Evolutionary conservation across 64 coral and sea anemone species (phyloP), one percentile per base, ranked within the genome.

Genomic region (Actinia tenebrosa): DNA sequence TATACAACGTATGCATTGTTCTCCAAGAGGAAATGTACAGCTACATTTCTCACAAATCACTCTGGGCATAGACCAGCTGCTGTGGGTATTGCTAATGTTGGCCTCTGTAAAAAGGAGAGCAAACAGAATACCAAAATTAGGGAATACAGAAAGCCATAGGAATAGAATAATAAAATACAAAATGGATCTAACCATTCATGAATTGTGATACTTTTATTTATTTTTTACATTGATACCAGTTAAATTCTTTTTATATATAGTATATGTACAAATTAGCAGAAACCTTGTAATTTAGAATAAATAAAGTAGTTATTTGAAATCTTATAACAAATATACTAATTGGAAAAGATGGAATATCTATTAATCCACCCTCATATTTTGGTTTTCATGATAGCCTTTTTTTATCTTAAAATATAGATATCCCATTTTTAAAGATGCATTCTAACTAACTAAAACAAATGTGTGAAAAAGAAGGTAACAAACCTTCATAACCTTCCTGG

Each of bases 11-110:
- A 88, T 53, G 71, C 90, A 91, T 23, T 3, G 20, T 5, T 91
- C 44, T 43, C 85, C 79, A 16, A 82, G 47, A 43, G 58, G 20
- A 27, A 79, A 86, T 37, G 89, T 78, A 79, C 89, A 91, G 13
- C 83, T 79, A 80, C 83, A 86, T 62, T 60, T 84, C 43, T 80
- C 56, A 84, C 83, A 91, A 53, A 86, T 77, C 20, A 85, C 83
- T n/a, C 89, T 86, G 50, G 64, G 37, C 23, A 53, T 47, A 79
- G 52, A 13, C 69, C 30, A 56, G n/a, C n/a, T n/a, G 75, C 3
- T 71, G 66, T 84, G 52, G 53, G 82, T 0, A 56, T 84, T 84
- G 82, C 82, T 84, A 84, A 56, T 84, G 82, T 84, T 84, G 46
- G 82, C 52, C 52, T 84, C 82, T 84, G 82, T 84, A 56, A 84